Percentiles rank a stretch among this genome's conserved stretches.
Evolutionary conservation across 1,140 invertebrate species (phyloP).

Genomic region (Ectropis grisescens): DNA sequence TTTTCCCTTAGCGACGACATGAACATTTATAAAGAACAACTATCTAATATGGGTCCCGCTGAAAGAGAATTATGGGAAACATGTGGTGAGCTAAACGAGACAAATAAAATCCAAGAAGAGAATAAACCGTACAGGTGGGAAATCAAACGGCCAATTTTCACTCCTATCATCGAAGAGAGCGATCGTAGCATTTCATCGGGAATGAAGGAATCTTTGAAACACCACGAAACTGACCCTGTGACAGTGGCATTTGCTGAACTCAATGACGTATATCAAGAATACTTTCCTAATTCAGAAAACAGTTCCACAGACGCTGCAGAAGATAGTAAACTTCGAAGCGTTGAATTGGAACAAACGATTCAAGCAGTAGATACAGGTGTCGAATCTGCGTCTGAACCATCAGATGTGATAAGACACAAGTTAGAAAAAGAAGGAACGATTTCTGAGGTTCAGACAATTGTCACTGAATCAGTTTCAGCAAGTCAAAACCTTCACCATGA

Average conservation of each 20-base stretch:
- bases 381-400: slow-evolving; percentile 63
- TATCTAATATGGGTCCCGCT: slow-evolving; percentile 44
- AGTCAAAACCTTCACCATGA: slow-evolving; percentile 55
- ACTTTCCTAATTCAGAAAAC: slow-evolving; percentile 31
- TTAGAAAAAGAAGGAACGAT: slow-evolving; percentile 50
- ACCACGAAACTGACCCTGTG: slow-evolving; percentile 32
- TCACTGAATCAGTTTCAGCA: slow-evolving; percentile 67
- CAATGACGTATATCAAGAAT: slow-evolving; percentile 46
- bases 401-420: slow-evolving; percentile 67
- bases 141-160: slow-evolving; percentile 34
- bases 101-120: slow-evolving; percentile 18
- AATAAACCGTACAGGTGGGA: slow-evolving; percentile 29
- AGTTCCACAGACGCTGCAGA: slow-evolving; percentile 16
- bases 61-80: slow-evolving; percentile 55
- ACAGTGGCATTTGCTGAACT: slow-evolving; percentile 59
- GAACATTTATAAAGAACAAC: slow-evolving; percentile 10
- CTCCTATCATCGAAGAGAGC: slow-evolving; percentile 56
- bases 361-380: slow-evolving; percentile 35
- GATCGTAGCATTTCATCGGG: slow-evolving; percentile 34
- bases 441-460: slow-evolving; percentile 67
- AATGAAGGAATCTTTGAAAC: slow-evolving; percentile 26
- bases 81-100: slow-evolving; percentile 26
- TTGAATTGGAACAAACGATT: slow-evolving; percentile 22
- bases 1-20: slow-evolving; percentile 29
- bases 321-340: slow-evolving; percentile 20